Evolutionary conservation across 1,140 invertebrate species (phyloP).

Genomic region (Drosophila tristis): DNA sequence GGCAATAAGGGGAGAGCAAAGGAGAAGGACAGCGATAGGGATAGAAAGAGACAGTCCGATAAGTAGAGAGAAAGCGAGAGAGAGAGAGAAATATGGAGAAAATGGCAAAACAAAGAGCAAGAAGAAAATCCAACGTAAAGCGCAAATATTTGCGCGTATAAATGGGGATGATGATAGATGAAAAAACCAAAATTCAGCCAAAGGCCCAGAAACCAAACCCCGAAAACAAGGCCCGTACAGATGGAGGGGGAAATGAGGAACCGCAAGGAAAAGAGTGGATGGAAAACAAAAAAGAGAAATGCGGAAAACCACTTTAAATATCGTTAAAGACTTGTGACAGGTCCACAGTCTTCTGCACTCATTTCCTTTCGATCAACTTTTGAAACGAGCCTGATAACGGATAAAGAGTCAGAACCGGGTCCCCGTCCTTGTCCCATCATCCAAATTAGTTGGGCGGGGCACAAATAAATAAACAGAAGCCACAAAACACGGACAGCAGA

Average conservation of each 20-base stretch:
- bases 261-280: slow-evolving; percentile 7
- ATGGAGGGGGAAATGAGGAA: slow-evolving; percentile 13
- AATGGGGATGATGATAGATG: slow-evolving; percentile 77
- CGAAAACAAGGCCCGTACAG: not conserved
- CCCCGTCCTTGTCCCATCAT: slow-evolving; percentile 4
- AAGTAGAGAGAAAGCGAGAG: not conserved
- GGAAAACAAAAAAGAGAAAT: slow-evolving; percentile 12
- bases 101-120: slow-evolving; percentile 31
- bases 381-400: not conserved
- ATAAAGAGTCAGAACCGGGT: no score
- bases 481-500: slow-evolving; percentile 25
- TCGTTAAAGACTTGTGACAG: not conserved
- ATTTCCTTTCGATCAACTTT: no score
- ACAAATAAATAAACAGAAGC: slow-evolving; percentile 36
- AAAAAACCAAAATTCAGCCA: slow-evolving; percentile 44
- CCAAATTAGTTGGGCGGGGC: slow-evolving; percentile 40
- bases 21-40: not conserved
- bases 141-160: slow-evolving; percentile 81
- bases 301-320: not conserved
- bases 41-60: not conserved
- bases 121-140: slow-evolving; percentile 66
- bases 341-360: not conserved
- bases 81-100: slow-evolving; percentile 5
- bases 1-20: slow-evolving; percentile 8
- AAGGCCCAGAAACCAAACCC: not conserved